These are phyloP conservation scores for Drosophila serrata DNA, from an alignment of 1,140 invertebrate genomes.

Conservation along the genomic window DNA sequence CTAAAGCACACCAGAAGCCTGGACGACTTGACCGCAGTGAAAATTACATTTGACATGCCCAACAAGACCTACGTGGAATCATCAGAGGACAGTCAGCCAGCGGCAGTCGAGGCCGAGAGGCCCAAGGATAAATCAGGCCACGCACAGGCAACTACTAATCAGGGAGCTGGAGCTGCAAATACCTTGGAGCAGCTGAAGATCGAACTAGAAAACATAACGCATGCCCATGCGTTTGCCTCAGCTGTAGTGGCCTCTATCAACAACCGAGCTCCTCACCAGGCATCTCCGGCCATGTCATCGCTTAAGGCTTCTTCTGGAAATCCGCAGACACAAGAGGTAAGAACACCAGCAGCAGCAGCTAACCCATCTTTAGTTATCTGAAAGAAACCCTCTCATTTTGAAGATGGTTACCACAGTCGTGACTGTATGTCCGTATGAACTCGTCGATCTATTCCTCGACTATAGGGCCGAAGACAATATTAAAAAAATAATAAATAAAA, in stretches of 20 bases:
- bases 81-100: constrained; percentile 4
- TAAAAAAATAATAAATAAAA: not conserved
- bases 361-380: not conserved
- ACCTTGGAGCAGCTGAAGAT: constrained; percentile 87
- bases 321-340: constrained; percentile 63
- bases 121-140: constrained; percentile 56
- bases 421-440: not conserved
- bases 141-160: constrained; percentile 28
- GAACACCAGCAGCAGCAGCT: not conserved
- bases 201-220: constrained; percentile 87
- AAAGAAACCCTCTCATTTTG: not conserved
- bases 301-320: constrained; percentile 53
- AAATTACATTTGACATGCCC: constrained; percentile 78
- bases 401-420: not conserved
- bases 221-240: constrained; percentile 84
- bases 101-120: constrained; percentile 45
- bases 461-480: not conserved
- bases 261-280: constrained; percentile 58
- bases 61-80: constrained; percentile 39
- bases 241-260: constrained; percentile 77
- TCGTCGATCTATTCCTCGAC: not conserved
- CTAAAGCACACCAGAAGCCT: constrained; percentile 70
- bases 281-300: constrained; percentile 63
- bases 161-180: constrained; percentile 85
- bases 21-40: constrained; percentile 71